phyloP scores from a whole-genome alignment of 2,113 vertebrate species.

The Periophthalmodon schlosseri region DNA sequence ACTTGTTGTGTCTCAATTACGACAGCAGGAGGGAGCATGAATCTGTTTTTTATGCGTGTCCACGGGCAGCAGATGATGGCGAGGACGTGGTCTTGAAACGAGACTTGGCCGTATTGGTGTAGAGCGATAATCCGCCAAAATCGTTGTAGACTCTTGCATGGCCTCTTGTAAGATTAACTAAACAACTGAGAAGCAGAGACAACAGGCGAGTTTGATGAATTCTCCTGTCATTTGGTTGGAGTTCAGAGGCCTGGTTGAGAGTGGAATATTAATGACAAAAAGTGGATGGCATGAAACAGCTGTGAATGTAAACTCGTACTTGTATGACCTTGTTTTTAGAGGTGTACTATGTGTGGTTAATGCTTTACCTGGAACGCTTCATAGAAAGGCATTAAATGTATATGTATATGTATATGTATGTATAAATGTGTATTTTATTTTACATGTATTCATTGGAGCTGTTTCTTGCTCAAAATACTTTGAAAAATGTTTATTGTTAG shows the following conservation, averaged over 20 bases:
- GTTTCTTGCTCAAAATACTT: no score
- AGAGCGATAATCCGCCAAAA: slow-evolving; percentile 1
- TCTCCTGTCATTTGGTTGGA: background rate
- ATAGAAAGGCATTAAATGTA: no score
- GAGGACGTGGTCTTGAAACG: background rate
- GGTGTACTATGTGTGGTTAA: no score
- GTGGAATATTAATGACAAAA: background rate
- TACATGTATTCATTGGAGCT: no score
- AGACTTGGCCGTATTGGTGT: slow-evolving; percentile 10
- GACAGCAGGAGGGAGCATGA: slow-evolving; percentile 41
- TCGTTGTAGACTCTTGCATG: background rate
- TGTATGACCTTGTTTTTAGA: background rate
- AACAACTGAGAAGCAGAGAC: slow-evolving; percentile 1
- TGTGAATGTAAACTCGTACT: background rate
- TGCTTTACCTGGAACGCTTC: no score
- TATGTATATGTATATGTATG: no score
- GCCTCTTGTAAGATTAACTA: slow-evolving; percentile 11
- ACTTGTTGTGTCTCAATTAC: slow-evolving; percentile 31
- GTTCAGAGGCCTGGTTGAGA: background rate
- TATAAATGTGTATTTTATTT: no score
- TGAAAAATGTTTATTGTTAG: no score
- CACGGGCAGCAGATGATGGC: slow-evolving; percentile 29
- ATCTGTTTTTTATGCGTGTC: slow-evolving; percentile 3
- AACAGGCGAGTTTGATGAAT: slow-evolving; percentile 4
- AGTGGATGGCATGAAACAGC: background rate